Evolutionary conservation across 2,888 invertebrate species (phyloP).

Genomic region (Drosophila pegasa): DNA sequence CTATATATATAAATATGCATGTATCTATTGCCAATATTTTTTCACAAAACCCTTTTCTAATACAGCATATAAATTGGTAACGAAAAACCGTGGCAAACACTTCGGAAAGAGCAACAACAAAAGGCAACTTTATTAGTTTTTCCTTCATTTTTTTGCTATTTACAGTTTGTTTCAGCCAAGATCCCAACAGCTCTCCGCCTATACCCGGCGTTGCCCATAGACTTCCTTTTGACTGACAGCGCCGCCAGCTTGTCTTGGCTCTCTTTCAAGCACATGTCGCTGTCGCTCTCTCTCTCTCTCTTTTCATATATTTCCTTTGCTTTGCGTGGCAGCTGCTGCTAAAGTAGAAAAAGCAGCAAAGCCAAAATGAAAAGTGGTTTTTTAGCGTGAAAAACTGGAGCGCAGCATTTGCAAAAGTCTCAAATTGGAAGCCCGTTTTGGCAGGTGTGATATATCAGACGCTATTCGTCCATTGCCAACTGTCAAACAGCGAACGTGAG

Average conservation of each 20-base stretch:
- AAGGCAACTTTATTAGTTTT: conserved; percentile 31
- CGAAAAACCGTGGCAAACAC: conserved; percentile 16
- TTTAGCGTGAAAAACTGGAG: conserved; percentile 52
- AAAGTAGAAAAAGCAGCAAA: conserved; percentile 27
- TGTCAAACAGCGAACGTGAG: conserved; percentile 10
- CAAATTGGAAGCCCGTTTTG: conserved; percentile 28
- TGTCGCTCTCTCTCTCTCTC: background rate
- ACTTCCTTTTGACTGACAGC: conserved; percentile 47
- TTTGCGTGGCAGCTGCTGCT: conserved; percentile 44
- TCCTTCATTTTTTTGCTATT: background rate
- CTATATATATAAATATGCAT: background rate
- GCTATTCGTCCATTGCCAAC: conserved; percentile 1
- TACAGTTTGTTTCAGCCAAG: conserved; percentile 13
- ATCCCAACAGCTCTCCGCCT: background rate
- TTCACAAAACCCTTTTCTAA: background rate
- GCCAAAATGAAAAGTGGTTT: conserved; percentile 29
- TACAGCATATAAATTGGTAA: conserved; percentile 3
- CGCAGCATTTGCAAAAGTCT: conserved; percentile 48
- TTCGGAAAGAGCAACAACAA: conserved; percentile 5
- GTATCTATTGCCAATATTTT: background rate
- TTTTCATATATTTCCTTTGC: conserved; percentile 15
- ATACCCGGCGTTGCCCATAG: background rate
- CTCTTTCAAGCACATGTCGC: conserved; percentile 46
- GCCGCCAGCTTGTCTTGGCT: conserved; percentile 66
- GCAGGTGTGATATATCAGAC: conserved; percentile 54